Evolutionary conservation across 2,797 vertebrate genomes (phyloP), one percentile per base, ranked within the genome.

Genomic region (Pelodytes ibericus): DNA sequence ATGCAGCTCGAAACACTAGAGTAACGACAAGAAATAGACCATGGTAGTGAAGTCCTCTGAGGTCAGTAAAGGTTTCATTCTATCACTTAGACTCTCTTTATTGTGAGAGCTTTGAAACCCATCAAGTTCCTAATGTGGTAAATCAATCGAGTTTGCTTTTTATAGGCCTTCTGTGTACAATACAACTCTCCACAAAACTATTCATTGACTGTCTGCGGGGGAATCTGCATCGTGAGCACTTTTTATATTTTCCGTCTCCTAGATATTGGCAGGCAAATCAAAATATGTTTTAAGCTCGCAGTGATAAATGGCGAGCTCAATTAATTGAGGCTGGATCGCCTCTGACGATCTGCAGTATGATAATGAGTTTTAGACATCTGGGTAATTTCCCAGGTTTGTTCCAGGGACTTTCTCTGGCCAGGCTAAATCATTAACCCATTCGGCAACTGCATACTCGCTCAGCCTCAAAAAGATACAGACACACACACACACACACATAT

Each of bases 51-150:
- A 79, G 76, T 73, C 76, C 71, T 79, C 33, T 73, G 76, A 79
- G 76, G 76, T 79, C 76, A 79, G 76, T 79, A 73, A 79, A 79
- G 76, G 76, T 79, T 79, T 79, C 70, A 79, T 79, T 79, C 76
- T 79, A 79, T 79, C 71, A 79, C 76, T 79, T 79, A 79, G 76
- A 73, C 76, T 79, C 70, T 67, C 69, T 79, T 79, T 79, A 79
- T 79, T 79, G 76, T 79, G 76, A 79, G 76, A 30, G 71, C 70
- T 78, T 78, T 78, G 70, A 78, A 78, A 78, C 76, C 76, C 76
- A 79, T 79, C 76, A 79, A 71, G 70, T 73, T 79, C 64, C 76
- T 79, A 79, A 79, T 79, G 76, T 79, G 76, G 70, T 79, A 79
- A 79, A 79, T 79, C 76, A 79, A 79, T 79, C 64, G 76, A 73